Conservation (phyloP, 2,888 invertebrate species). For the Rosalia funebris region DNA sequence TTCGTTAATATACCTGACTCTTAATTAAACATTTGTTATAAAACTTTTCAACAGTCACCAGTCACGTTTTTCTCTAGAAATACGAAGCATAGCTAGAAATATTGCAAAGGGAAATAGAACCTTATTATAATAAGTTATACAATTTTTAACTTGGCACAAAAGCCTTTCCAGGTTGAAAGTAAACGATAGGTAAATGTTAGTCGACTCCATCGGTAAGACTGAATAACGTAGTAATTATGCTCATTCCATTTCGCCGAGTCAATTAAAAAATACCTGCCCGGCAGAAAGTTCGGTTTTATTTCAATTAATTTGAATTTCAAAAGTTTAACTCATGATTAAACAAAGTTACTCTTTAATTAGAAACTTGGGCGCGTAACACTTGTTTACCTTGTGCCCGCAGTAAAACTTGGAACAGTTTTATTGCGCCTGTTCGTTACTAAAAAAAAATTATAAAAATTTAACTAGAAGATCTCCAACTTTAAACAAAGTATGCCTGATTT, state of each 20-base stretch:
- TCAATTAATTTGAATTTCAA: slow-evolving; percentile 52
- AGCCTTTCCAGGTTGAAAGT: background rate
- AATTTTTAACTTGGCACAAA: slow-evolving; percentile 1
- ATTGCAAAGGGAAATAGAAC: background rate
- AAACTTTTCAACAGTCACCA: background rate
- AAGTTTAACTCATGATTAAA: slow-evolving; percentile 51
- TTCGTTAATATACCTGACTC: too few relatives aligned
- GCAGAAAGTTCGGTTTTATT: slow-evolving; percentile 42
- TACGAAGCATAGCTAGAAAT: background rate
- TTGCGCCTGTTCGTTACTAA: slow-evolving; percentile 30
- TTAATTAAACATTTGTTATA: background rate
- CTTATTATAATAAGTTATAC: background rate
- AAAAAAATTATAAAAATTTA: slow-evolving; percentile 21
- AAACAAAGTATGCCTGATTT: slow-evolving; percentile 24
- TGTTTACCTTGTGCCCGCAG: slow-evolving; percentile 47
- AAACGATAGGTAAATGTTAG: slow-evolving; percentile 4
- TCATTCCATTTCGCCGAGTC: slow-evolving; percentile 21
- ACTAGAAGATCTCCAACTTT: slow-evolving; percentile 19
- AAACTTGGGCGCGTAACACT: slow-evolving; percentile 45
- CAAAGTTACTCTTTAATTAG: slow-evolving; percentile 51
- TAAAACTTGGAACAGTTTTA: slow-evolving; percentile 33
- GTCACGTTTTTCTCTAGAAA: background rate
- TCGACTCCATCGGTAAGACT: slow-evolving; percentile 1
- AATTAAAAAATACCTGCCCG: slow-evolving; percentile 43
- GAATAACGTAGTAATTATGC: slow-evolving; percentile 18